Conservation (phyloP, 2,888 invertebrate genomes). For the Portevinia maculata region DNA sequence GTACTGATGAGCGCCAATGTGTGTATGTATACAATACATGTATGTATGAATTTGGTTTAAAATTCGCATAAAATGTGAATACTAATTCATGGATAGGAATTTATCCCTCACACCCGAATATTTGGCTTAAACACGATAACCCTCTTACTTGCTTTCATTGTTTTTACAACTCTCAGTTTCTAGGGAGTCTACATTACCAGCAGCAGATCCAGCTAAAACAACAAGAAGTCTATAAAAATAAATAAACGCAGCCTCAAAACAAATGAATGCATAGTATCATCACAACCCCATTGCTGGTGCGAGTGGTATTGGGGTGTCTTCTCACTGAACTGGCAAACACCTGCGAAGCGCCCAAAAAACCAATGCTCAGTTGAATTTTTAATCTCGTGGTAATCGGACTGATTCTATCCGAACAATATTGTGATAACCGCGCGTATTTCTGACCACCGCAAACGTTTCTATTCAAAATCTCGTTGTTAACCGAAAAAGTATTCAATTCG, state of each 20-base stretch:
- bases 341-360: conserved; percentile 29
- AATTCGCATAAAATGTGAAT: background rate
- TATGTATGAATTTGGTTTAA: background rate
- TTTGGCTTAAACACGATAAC: conserved; percentile 40
- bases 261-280: conserved; percentile 37
- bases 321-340: conserved; percentile 21
- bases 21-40: background rate
- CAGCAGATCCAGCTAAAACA: conserved; percentile 1
- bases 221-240: conserved; percentile 32
- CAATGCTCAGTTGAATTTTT: conserved; percentile 63
- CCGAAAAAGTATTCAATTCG: conserved; percentile 12
- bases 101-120: background rate
- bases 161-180: conserved; percentile 27
- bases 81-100: conserved; percentile 18
- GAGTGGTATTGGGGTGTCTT: conserved; percentile 24
- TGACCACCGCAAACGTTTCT: background rate
- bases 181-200: conserved; percentile 18
- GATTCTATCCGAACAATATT: conserved; percentile 18
- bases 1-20: background rate
- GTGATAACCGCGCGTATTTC: conserved; percentile 5
- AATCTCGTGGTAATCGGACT: conserved; percentile 61
- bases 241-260: conserved; percentile 12
- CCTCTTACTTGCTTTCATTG: conserved; percentile 33
- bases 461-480: background rate
- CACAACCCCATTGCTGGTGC: conserved; percentile 19